Base-by-base conservation (phyloP, 2,797 vertebrate genomes). In the Myripristis murdjan region DNA sequence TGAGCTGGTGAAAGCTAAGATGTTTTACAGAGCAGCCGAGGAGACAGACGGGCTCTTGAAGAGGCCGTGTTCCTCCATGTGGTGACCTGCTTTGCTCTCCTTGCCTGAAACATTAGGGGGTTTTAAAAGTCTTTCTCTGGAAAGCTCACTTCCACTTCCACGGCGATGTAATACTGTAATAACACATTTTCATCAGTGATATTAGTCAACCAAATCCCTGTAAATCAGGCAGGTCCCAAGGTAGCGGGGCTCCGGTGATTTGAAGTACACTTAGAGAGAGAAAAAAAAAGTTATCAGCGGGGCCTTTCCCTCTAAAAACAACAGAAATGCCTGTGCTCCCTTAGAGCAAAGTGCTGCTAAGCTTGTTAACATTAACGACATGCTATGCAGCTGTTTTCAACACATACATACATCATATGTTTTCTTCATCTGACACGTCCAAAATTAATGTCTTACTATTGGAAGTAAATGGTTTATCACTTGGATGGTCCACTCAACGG, bases 101-200 rank as follows among this genome's bases (percentile, higher is more conserved):
- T 18, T 31, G 44, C 70, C 70, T 54, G 33, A 83, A 82, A 74
- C 82, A 63, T 66, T 28, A 55, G 68, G 41, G 70, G 79, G 57
- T 67, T 54, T 80, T 39, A 76, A 81, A 86, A 61, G 77, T 49
- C 54, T 77, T 63, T 83, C 74, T 24, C 39, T 73, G 75, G 77
- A 82, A 87, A 74, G 26, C 73, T 71, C 64, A 67, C 82, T 87
- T 90, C 81, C 84, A 86, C 79, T 88, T 87, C 77, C 73, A 83
- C 56, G 5, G 77, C 65, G 57, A 72, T 64, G 64, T 64, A 86
- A 90, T 60, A 73, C 72, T 87, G 48, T 16, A 84, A 87, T 79
- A 86, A 89, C 81, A 81, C 47, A 73, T 84, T 82, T 81, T 82
- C 79, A 81, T 84, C 82, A 68, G 75, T n/a, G 31, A 70, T 54